These are phyloP conservation scores for Sinonovacula constricta DNA, from an alignment of 1,140 invertebrate genomes.

Conservation along the genomic window DNA sequence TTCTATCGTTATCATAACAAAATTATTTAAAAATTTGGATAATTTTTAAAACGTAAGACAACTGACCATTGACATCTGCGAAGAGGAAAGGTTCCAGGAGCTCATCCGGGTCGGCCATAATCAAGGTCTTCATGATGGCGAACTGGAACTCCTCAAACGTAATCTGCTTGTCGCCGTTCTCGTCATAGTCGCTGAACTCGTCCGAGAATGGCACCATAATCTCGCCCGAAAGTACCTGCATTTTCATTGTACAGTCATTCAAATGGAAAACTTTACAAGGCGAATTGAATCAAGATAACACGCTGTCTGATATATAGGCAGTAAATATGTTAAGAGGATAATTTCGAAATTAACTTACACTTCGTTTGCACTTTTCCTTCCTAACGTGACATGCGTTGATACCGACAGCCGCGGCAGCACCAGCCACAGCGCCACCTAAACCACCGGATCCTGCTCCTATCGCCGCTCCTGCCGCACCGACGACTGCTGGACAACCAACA, in stretches of 20 bases:
- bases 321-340: no score
- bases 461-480: neutral
- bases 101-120: constrained; percentile 17
- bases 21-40: neutral
- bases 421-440: neutral
- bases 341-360: constrained; percentile 39
- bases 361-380: constrained; percentile 35
- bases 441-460: neutral
- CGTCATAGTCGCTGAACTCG: constrained; percentile 27
- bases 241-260: no score
- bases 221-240: no score
- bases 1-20: neutral
- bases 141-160: constrained; percentile 27
- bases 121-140: constrained; percentile 4
- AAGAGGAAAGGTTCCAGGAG: constrained; percentile 19
- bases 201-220: constrained; percentile 10
- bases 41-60: neutral
- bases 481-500: constrained; percentile 21
- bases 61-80: constrained; percentile 29
- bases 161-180: constrained; percentile 18
- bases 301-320: no score
- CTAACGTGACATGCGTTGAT: constrained; percentile 33
- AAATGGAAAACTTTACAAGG: no score
- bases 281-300: no score
- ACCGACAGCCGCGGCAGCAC: neutral